Evolutionary conservation across 2,888 invertebrate species (phyloP).

Genomic region (Hirtodrosophila histrioides): DNA sequence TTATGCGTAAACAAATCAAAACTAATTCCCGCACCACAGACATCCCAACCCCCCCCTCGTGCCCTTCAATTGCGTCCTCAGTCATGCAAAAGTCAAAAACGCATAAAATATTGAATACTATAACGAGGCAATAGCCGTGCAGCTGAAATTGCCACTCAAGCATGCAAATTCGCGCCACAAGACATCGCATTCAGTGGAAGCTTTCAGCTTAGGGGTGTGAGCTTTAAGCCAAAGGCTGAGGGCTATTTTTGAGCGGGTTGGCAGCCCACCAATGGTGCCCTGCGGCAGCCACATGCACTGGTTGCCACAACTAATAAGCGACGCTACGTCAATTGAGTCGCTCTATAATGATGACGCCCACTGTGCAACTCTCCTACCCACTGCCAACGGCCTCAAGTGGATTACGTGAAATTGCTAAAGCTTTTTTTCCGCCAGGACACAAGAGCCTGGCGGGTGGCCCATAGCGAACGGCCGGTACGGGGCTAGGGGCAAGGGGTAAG

Average conservation of each 20-base stretch:
- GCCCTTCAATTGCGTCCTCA: slow-evolving; percentile 25
- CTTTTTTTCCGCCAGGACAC: slow-evolving; percentile 29
- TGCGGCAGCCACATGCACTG: slow-evolving; percentile 72
- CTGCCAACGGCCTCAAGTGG: slow-evolving; percentile 58
- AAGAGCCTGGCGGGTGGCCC: slow-evolving; percentile 30
- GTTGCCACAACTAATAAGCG: slow-evolving; percentile 70
- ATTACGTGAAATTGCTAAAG: slow-evolving; percentile 59
- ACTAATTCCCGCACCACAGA: slow-evolving; percentile 61
- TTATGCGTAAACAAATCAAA: slow-evolving; percentile 61
- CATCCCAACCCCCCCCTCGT: slow-evolving; percentile 3
- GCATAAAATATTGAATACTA: slow-evolving; percentile 40
- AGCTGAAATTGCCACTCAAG: slow-evolving; percentile 52
- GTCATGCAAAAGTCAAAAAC: slow-evolving; percentile 16
- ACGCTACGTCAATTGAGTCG: slow-evolving; percentile 36
- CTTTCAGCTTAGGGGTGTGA: slow-evolving; percentile 27
- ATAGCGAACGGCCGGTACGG: background rate
- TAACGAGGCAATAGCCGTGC: slow-evolving; percentile 47
- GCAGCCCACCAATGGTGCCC: slow-evolving; percentile 74
- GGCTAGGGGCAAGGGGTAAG: background rate
- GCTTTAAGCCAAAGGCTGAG: slow-evolving; percentile 17
- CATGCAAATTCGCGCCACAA: slow-evolving; percentile 67
- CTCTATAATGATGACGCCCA: slow-evolving; percentile 53
- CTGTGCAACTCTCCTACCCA: slow-evolving; percentile 27
- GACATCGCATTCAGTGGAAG: slow-evolving; percentile 33
- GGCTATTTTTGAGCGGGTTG: slow-evolving; percentile 18